Evolutionary conservation across 2,888 invertebrate species (phyloP), one percentile per base, ranked within the genome.

Genomic region (Rhagonycha lutea): DNA sequence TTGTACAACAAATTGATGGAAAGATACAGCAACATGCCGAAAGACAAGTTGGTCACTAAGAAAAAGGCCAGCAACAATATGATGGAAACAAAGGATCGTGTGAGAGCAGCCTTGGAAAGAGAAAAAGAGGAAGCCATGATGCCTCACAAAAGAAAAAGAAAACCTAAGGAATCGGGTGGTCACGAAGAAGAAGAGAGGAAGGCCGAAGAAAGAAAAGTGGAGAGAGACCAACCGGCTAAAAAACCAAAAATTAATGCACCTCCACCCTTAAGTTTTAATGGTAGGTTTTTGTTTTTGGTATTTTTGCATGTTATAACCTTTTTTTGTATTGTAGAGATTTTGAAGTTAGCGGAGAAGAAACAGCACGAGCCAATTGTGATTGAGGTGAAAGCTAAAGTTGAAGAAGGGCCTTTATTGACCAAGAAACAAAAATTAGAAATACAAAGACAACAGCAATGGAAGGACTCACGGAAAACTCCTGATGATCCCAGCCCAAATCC

Each of bases 1-100:
- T 91, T 94, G 82, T 96, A 96, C 86, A 92, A 93, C 80, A 95
- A 96, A 86, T 92, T 96, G 89, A 94, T 96, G 91, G 93, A 94
- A 81, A 96, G 96, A 85, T 95, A 95, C 81, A 93, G 90, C 82
- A 92, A 91, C 84, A 88, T 92, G 83, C 93, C 94, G 12, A 92
- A 93, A 67, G 94, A 94, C 81, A 93, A 93, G 80, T 94, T 94
- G 85, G 90, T 92, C 26, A 86, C 90, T 5, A 87, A 86, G 77
- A 90, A 89, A 80, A 89, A 88, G 81, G 88, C 89, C n/a, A 90
- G 85, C 77, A 86, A 84, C 3, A 88, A 92, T 85, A 86, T 92
- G 14, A 90, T 89, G 75, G 91, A 91, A 14, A 93, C 93, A 2
- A 92, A 92, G 84, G 93, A 95, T 82, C 89, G 95, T 80, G 95